Evolutionary conservation across 1,140 invertebrate genomes (phyloP).

Genomic region (Oreohelix idahoensis): DNA sequence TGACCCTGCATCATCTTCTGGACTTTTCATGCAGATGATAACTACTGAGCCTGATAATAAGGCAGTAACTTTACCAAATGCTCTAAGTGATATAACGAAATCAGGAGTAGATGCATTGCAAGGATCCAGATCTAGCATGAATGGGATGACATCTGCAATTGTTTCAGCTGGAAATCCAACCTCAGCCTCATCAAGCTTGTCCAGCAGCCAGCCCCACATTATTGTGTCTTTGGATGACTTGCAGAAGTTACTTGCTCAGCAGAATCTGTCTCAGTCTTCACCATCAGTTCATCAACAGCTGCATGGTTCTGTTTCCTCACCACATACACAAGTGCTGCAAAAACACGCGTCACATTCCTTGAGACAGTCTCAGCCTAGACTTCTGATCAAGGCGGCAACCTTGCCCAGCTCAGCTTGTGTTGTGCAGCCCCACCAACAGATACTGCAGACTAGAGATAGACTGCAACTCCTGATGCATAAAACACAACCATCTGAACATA

Average conservation of each 20-base stretch:
- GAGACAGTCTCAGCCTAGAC: neutral
- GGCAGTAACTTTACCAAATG: neutral
- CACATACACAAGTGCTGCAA: conserved; percentile 3
- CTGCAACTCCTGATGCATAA: neutral
- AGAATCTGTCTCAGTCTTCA: neutral
- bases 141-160: neutral
- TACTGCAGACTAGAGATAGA: neutral
- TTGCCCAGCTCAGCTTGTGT: neutral
- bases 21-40: neutral
- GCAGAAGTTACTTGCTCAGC: conserved; percentile 22
- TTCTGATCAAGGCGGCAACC: neutral
- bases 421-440: conserved; percentile 5
- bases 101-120: neutral
- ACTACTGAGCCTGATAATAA: neutral
- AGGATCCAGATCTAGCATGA: neutral
- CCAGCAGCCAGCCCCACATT: conserved; percentile 21
- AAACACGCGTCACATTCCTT: conserved; percentile 5
- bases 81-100: neutral
- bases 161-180: neutral
- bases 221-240: conserved; percentile 32
- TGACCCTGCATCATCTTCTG: neutral
- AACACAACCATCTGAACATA: neutral
- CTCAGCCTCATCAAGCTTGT: neutral
- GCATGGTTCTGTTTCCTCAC: neutral
- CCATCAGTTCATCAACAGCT: neutral